These are phyloP conservation scores for Tuberolachnus salignus DNA, from an alignment of 2,888 invertebrate genomes.

Conservation along the genomic window DNA sequence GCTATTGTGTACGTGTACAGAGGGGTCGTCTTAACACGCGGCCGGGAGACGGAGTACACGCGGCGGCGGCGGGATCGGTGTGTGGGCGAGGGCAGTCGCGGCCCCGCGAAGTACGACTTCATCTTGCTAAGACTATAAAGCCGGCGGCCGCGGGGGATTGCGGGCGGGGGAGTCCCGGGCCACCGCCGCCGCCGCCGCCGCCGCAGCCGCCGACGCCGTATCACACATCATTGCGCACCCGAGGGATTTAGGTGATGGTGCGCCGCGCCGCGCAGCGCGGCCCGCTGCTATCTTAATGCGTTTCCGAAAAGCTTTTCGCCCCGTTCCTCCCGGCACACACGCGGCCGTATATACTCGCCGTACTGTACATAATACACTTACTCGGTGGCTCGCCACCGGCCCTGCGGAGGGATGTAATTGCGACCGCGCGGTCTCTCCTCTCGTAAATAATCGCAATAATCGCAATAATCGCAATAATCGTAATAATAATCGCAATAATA, in stretches of 20 bases:
- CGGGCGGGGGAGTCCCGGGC: slow-evolving; percentile 24
- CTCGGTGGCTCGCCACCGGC: no score
- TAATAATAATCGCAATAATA: no score
- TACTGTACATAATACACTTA: no score
- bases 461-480: neutral
- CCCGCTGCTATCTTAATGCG: slow-evolving; percentile 55
- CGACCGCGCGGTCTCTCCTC: slow-evolving; percentile 7
- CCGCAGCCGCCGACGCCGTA: slow-evolving; percentile 42
- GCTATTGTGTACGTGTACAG: no score
- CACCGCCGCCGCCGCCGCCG: slow-evolving; percentile 40
- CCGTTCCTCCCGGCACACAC: slow-evolving; percentile 36
- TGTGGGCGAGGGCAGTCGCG: slow-evolving; percentile 17
- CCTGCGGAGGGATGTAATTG: slow-evolving; percentile 47
- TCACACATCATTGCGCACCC: slow-evolving; percentile 55
- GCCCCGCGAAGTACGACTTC: neutral
- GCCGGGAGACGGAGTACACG: neutral
- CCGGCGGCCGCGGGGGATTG: neutral
- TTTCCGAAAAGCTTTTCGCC: slow-evolving; percentile 54
- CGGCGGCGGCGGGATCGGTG: slow-evolving; percentile 58
- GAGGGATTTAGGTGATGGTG: slow-evolving; percentile 49
- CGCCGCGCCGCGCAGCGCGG: slow-evolving; percentile 17
- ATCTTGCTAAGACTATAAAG: neutral
- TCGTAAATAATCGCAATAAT: neutral
- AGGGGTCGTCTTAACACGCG: neutral
- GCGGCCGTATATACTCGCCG: no score